A percentile compares a stretch with the other conserved stretches of the same genome.
Conservation (phyloP, 1,140 invertebrate genomes). For the Laodelphax striatellus region DNA sequence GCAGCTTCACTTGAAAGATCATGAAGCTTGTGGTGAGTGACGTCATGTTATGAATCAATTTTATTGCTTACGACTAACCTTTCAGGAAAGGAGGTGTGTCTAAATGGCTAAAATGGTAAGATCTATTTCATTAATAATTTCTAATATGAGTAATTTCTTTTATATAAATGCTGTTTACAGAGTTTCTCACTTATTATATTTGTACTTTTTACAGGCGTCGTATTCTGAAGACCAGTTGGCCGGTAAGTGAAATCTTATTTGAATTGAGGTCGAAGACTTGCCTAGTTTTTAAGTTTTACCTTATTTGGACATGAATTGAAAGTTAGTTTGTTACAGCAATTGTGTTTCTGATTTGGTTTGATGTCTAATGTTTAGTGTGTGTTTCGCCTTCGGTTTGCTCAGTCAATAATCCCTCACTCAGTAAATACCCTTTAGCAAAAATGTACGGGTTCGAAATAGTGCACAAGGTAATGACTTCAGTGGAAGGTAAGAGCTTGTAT, state of each 20-base stretch:
- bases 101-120: neutral
- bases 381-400: conserved; percentile 22
- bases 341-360: conserved; percentile 28
- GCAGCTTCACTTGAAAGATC: no score
- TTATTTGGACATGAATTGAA: conserved; percentile 28
- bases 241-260: conserved; percentile 41
- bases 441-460: conserved; percentile 42
- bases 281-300: conserved; percentile 24
- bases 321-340: conserved; percentile 25
- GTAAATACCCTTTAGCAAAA: conserved; percentile 7
- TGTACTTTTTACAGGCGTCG: conserved; percentile 55
- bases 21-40: no score
- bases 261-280: conserved; percentile 26
- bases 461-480: conserved; percentile 39
- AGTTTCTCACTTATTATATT: neutral
- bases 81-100: no score
- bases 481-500: conserved; percentile 33
- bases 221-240: conserved; percentile 82
- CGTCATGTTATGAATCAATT: no score
- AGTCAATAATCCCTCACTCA: conserved; percentile 10
- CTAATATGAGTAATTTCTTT: neutral
- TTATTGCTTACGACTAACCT: no score
- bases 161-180: neutral
- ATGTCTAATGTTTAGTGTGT: conserved; percentile 22
- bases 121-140: neutral